Base-by-base conservation (phyloP, 2,113 vertebrate genomes). In the Halcyon malimbica region DNA sequence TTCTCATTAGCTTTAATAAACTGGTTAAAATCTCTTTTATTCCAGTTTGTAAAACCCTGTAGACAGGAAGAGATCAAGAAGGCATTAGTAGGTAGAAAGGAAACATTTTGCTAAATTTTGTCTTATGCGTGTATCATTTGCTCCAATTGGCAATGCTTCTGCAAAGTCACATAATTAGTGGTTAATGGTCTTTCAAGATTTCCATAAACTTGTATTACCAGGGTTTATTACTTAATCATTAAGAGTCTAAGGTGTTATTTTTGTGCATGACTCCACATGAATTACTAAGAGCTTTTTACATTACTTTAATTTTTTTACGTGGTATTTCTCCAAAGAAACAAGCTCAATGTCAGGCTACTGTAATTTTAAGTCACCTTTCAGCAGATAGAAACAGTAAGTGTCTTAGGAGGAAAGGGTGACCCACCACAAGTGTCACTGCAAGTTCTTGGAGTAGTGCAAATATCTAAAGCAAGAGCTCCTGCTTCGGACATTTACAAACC, bases 1-100 rank as follows among this genome's bases (percentile, higher is more conserved):
- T 99, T 99, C 95, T 99, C 99, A 97, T 99, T 99, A 46, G 99
- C 99, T 98, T 99, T 99, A 97, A 99, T 99, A 91, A 99, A 99
- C 95, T 99, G 99, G 93, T 99, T 99, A 96, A 99, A 99, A 96
- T 99, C 99, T 90, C 99, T 98, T 93, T 99, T 99, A 96, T 99
- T 99, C 99, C 99, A 99, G 95, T 98, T 99, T 73, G 98, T 99
- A 95, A 99, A 99, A 78, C 99, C 99, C 99, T 99, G 94, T 44
- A 73, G 91, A 85, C 46, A 97, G 85, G 64, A 96, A 94, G 54
- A 94, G 20, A 79, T 48, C 8, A 93, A 88, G 51, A 63, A 37
- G 63, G 54, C 42, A 82, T 87, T 63, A 92, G 33, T 23, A 87
- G 16, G n/a, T 16, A 9, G 1, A 91, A 53, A 12, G 65, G 35